These are phyloP conservation scores for Paramormyrops kingsleyae DNA, from an alignment of 2,113 vertebrate genomes.

Conservation along the genomic window DNA sequence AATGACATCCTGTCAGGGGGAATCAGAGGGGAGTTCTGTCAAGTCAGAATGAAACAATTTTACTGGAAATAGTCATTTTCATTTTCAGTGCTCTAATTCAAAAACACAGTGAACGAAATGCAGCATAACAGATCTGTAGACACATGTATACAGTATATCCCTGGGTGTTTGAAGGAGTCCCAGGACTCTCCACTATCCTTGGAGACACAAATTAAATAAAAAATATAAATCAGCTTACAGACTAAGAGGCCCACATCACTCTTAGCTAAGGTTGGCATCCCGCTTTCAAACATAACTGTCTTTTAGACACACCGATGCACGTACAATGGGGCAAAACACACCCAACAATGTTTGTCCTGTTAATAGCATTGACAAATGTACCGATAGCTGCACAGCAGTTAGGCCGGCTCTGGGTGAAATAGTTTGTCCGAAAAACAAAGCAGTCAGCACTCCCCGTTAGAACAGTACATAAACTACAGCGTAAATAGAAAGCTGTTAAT, in stretches of 20 bases:
- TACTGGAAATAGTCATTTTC: background rate
- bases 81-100: background rate
- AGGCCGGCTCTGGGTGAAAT: background rate
- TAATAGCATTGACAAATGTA: background rate
- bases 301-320: background rate
- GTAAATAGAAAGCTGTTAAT: background rate
- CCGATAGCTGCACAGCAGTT: background rate
- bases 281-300: background rate
- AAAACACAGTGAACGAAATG: background rate
- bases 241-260: background rate
- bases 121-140: background rate
- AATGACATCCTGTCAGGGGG: slow-evolving; percentile 68
- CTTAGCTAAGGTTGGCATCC: background rate
- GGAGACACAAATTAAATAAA: background rate
- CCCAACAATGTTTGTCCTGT: background rate
- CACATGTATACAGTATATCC: background rate
- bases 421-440: background rate
- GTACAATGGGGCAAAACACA: background rate
- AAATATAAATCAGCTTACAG: background rate
- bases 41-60: background rate
- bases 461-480: background rate
- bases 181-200: background rate
- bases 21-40: background rate
- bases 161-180: background rate
- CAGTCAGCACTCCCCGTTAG: background rate